Base-by-base conservation (phyloP, 2,888 invertebrate genomes). In the Trachelus stipa region DNA sequence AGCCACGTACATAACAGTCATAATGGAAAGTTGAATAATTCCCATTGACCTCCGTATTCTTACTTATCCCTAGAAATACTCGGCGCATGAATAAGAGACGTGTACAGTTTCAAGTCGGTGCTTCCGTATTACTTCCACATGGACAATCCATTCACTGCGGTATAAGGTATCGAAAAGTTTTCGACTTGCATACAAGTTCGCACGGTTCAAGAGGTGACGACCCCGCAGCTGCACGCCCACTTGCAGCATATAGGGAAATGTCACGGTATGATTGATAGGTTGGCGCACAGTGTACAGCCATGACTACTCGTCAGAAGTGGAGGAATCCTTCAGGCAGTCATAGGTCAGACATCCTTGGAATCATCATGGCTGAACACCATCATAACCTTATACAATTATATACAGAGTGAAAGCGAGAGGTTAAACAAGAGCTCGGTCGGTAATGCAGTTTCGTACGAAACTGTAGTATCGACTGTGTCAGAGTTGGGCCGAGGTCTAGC, bases 221-320 rank as follows among this genome's bases (percentile, higher is more conserved):
- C 56, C 56, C 23, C 71, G 12, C 71, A 34, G 34, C 33, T 71
- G 71, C 23, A 71, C 71, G 71, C 71, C 71, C 71, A 71, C 71
- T 34, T 71, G 9, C 23, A 23, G 56, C 56, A 9, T 34, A 34
- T 79, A 77, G 83, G 84, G 81, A 84, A 86, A 85, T 85, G 83
- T 85, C 85, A 82, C 79, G 80, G 79, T 75, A 83, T 88, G 86
- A 87, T 88, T 87, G 86, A 87, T 87, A 84, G 86, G 83, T 81
- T 80, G 81, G 76, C 77, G 9, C 23, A 23, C 15, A 23, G 56
- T 56, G 56, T 23, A 56, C 56, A 56, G 56, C 23, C 23, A 23
- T 23, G 56, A 23, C 56, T 56, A 56, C 56, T 23, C 56, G 56
- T 56, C 56, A 56, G 56, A 56, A 56, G 56, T 56, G 23, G 56